Conservation (phyloP, 1,140 invertebrate species). For the Drosophila ambigua region DNA sequence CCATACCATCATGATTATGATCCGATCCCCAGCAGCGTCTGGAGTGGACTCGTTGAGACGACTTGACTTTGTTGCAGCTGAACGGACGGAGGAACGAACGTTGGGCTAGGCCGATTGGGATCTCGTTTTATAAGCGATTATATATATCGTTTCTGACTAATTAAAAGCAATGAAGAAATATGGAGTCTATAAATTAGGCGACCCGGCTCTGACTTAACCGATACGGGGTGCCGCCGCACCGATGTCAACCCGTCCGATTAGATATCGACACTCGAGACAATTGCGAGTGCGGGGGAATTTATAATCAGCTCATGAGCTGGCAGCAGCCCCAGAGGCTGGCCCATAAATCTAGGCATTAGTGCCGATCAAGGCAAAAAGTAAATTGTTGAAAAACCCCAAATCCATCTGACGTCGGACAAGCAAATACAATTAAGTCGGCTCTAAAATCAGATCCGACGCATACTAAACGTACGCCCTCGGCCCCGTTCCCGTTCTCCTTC, state of each 20-base stretch:
- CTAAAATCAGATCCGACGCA: constrained; percentile 53
- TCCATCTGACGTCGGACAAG: constrained; percentile 68
- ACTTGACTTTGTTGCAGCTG: constrained; percentile 49
- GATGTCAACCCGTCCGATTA: constrained; percentile 18
- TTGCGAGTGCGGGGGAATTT: constrained; percentile 4
- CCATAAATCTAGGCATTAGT: constrained; percentile 49
- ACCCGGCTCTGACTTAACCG: constrained; percentile 2
- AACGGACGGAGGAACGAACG: too few relatives aligned
- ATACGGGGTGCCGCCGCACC: constrained; percentile 7
- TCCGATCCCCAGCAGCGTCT: constrained; percentile 28
- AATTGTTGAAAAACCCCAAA: constrained; percentile 32
- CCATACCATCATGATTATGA: constrained; percentile 12
- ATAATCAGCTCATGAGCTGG: constrained; percentile 41
- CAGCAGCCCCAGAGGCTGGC: constrained; percentile 1
- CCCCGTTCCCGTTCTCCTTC: background rate
- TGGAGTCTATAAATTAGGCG: constrained; percentile 65
- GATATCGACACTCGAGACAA: constrained; percentile 16
- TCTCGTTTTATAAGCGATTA: constrained; percentile 58
- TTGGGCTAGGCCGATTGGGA: constrained; percentile 51
- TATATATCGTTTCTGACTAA: constrained; percentile 58
- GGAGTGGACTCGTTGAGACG: constrained; percentile 12
- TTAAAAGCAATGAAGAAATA: constrained; percentile 74
- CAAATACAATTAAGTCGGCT: constrained; percentile 76
- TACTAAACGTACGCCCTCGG: constrained; percentile 25
- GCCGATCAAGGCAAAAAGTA: constrained; percentile 18